phyloP scores from a whole-genome alignment of 2,113 vertebrate genomes.

The Tetraodon nigroviridis region DNA sequence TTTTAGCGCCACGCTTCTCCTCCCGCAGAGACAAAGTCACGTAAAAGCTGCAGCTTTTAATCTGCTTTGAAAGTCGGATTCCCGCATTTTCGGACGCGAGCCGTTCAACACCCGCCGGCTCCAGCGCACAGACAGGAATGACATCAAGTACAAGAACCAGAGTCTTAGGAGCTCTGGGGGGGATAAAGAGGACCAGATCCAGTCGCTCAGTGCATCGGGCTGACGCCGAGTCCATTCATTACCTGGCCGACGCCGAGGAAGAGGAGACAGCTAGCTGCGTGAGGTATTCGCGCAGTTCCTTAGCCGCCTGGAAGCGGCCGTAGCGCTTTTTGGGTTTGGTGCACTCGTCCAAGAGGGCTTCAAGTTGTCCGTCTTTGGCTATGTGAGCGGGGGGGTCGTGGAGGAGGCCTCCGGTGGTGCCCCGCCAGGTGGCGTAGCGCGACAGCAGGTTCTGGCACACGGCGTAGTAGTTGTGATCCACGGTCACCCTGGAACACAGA shows the following conservation, averaged over 20 bases:
- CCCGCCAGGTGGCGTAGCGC: constrained; percentile 91
- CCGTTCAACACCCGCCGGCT: constrained; percentile 29
- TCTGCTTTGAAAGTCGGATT: constrained; percentile 51
- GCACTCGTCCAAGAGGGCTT: constrained; percentile 92
- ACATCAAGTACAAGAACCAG: constrained; percentile 65
- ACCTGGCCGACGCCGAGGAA: constrained; percentile 79
- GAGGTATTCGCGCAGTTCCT: constrained; percentile 91
- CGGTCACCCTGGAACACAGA: constrained; percentile 89
- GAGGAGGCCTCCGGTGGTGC: constrained; percentile 92
- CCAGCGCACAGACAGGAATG: constrained; percentile 45
- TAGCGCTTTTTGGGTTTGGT: constrained; percentile 90
- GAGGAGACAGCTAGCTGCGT: constrained; percentile 80
- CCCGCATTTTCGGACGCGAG: constrained; percentile 49
- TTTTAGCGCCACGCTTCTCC: constrained; percentile 32
- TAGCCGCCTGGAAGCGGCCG: constrained; percentile 90
- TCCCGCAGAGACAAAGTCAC: constrained; percentile 41
- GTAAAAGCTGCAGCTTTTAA: constrained; percentile 57
- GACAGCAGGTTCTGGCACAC: constrained; percentile 97
- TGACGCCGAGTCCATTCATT: constrained; percentile 72
- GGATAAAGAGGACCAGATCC: constrained; percentile 37
- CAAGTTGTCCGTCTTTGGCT: constrained; percentile 88
- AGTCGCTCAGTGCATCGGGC: constrained; percentile 48
- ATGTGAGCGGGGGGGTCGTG: constrained; percentile 90
- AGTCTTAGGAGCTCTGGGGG: constrained; percentile 42
- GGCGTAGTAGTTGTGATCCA: constrained; percentile 99